phyloP scores from a whole-genome alignment of 2,113 vertebrate species.

The Gnathonemus longibarbis region DNA sequence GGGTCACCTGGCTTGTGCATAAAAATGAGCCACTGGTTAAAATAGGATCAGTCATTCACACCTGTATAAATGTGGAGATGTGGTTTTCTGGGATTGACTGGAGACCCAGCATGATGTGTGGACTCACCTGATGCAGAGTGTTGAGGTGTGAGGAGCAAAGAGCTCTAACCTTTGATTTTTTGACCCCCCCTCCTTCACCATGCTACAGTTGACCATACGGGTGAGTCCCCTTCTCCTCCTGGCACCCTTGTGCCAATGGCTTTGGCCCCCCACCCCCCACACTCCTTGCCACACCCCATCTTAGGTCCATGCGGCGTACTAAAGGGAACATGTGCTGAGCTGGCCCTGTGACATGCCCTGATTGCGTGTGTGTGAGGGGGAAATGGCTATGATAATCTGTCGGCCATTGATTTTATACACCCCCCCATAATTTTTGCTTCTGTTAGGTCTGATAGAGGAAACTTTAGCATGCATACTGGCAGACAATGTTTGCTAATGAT shows the following conservation, averaged over 20 bases:
- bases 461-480: background rate
- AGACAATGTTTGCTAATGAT: background rate
- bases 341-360: background rate
- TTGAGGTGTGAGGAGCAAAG: background rate
- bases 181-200: conserved; percentile 11
- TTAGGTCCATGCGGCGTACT: background rate
- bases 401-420: background rate
- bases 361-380: background rate
- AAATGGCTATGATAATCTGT: background rate
- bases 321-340: conserved; percentile 8
- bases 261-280: background rate
- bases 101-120: background rate
- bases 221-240: conserved; percentile 5
- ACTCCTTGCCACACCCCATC: background rate
- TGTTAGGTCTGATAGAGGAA: background rate
- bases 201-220: conserved; percentile 23
- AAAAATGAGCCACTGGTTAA: background rate
- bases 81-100: background rate
- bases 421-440: background rate
- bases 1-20: background rate
- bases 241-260: background rate
- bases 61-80: background rate
- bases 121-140: background rate
- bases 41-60: background rate
- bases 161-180: conserved; percentile 12